phyloP scores from a whole-genome alignment of 2,797 vertebrate species.

The Tragelaphus oryx region DNA sequence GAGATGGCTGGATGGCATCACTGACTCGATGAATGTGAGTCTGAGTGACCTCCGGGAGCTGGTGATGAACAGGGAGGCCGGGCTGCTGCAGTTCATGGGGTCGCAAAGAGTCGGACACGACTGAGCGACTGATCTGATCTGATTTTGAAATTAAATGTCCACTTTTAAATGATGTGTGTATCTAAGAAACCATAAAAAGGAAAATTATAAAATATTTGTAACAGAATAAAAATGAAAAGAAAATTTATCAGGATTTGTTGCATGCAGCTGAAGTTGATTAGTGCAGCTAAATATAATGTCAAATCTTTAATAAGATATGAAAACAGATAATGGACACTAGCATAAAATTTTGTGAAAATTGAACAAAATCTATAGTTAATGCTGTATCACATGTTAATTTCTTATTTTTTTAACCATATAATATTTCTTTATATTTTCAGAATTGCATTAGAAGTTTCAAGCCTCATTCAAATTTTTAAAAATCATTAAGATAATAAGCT shows the following conservation, averaged over 20 bases:
- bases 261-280: neutral
- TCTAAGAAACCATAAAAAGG: neutral
- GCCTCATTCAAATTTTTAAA: neutral
- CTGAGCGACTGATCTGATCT: too few relatives aligned
- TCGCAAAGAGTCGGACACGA: too few relatives aligned
- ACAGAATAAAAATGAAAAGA: neutral
- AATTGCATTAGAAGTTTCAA: neutral
- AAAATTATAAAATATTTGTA: neutral
- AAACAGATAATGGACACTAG: neutral
- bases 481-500: neutral
- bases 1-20: too few relatives aligned
- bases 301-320: neutral
- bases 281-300: neutral
- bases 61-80: too few relatives aligned
- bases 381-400: neutral
- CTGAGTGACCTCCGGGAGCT: too few relatives aligned
- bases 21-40: too few relatives aligned
- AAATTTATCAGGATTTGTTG: neutral
- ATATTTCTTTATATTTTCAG: neutral
- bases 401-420: neutral
- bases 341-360: neutral
- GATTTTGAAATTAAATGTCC: neutral
- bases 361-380: neutral
- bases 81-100: too few relatives aligned
- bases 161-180: neutral